These are phyloP conservation scores for Pantherophis guttatus DNA, from an alignment of 2,113 vertebrate genomes.

Conservation along the genomic window DNA sequence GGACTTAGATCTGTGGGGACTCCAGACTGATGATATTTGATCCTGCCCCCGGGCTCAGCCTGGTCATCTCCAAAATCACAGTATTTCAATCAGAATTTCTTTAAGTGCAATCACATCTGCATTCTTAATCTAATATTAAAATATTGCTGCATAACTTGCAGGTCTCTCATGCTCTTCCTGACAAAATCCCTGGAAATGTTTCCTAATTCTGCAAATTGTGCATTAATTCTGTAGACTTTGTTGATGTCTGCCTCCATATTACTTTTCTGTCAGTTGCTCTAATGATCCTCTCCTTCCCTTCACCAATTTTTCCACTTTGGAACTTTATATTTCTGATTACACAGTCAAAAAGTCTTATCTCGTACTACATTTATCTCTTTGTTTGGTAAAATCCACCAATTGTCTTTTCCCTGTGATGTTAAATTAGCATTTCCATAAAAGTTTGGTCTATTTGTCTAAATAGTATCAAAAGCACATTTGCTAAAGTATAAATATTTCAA, in stretches of 20 bases:
- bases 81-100: not conserved
- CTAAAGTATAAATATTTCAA: too few species aligned
- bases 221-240: not conserved
- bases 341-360: too few species aligned
- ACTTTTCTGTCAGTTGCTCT: not conserved
- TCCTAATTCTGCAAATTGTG: not conserved
- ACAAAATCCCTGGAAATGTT: not conserved
- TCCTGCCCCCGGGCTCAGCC: not conserved
- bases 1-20: not conserved
- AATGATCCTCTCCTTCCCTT: not conserved
- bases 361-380: too few species aligned
- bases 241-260: not conserved
- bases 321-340: too few species aligned
- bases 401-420: too few species aligned
- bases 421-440: too few species aligned
- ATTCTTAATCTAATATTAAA: not conserved
- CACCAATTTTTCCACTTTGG: not conserved
- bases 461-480: too few species aligned
- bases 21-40: not conserved
- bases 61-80: not conserved
- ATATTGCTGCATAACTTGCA: not conserved
- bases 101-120: not conserved
- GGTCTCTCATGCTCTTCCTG: not conserved
- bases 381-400: too few species aligned
- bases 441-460: too few species aligned